Percentiles rank a stretch among this genome's conserved stretches.
phyloP scores from a whole-genome alignment of 1,140 invertebrate species.

The Eupeodes corollae region DNA sequence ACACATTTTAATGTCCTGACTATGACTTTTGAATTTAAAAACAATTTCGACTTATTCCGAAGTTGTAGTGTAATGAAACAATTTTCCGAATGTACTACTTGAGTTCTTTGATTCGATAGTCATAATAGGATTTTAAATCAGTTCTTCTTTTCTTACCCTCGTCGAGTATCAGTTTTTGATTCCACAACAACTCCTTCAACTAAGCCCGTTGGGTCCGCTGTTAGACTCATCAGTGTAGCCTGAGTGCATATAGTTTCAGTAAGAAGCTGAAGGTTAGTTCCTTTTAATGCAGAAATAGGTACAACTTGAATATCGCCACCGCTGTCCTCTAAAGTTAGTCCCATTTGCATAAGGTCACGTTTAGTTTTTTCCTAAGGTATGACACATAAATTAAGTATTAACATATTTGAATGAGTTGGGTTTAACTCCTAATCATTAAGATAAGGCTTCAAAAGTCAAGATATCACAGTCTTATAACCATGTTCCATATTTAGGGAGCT shows the following conservation, averaged over 20 bases:
- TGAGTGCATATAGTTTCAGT: constrained; percentile 76
- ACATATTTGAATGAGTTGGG: no score
- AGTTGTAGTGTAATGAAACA: no score
- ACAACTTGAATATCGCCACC: constrained; percentile 91
- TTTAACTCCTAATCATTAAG: no score
- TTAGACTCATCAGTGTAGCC: constrained; percentile 81
- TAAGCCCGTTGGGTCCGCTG: constrained; percentile 64
- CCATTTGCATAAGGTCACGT: constrained; percentile 59
- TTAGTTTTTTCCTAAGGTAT: constrained; percentile 72
- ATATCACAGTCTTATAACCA: no score
- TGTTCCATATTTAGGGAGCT: no score
- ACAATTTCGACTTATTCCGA: no score
- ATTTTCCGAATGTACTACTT: background rate
- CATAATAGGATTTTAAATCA: background rate
- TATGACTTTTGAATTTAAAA: no score
- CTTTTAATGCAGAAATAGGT: constrained; percentile 80
- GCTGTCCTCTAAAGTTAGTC: constrained; percentile 72
- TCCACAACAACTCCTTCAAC: constrained; percentile 90
- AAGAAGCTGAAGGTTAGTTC: constrained; percentile 65
- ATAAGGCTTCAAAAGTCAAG: no score
- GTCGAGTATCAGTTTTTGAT: constrained; percentile 57
- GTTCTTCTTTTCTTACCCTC: constrained; percentile 44
- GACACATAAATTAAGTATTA: no score
- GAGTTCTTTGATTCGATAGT: no score
- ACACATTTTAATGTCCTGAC: no score